Base-by-base conservation (phyloP, 2,113 vertebrate species). In the Lasiurus borealis region DNA sequence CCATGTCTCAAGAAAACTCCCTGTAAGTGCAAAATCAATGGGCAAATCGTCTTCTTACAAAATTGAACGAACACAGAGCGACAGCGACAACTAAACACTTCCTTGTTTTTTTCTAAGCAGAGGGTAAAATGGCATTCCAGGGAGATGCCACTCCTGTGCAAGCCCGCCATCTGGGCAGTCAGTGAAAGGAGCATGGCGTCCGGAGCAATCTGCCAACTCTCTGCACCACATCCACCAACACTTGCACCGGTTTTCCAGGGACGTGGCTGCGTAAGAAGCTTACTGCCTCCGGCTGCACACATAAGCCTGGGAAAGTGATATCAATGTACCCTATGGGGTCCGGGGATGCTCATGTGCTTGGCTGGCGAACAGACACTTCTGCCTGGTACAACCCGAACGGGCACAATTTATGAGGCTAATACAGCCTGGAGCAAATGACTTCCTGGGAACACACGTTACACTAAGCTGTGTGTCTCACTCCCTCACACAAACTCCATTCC, bases 161-260 rank as follows among this genome's bases (percentile, higher is more conserved):
- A 91, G 57, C 54, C 52, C 78, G 23, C n/a, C 27, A 9, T 16
- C 44, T 27, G 34, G 3, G 5, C 1, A 1, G n/a, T 87, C 75
- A 44, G 52, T 13, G 34, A 15, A 15, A 59, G 21, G 29, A 71
- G 1, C 23, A 48, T 3, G 8, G 4, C 52, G 84, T 93, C 29
- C 36, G 16, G 16, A 71, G 6, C 3, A 21, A 6, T 69, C 48
- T 69, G 21, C n/a, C 44, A 48, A 36, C 54, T 85, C 44, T 71
- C n/a, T 83, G 15, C 85, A 73, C 18, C 50, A 76, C 91, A 84
- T 50, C 62, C 23, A 13, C 3, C 87, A n/a, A 71, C 64, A 92
- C 27, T 93, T n/a, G 75, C 12, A 40, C 25, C 3, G 1, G 50
- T 97, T 96, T 76, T 88, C 85, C 95, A 44, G 5, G 31, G 62